phyloP scores from a whole-genome alignment of 2,113 vertebrate genomes.

The Cryptotis parvus region DNA sequence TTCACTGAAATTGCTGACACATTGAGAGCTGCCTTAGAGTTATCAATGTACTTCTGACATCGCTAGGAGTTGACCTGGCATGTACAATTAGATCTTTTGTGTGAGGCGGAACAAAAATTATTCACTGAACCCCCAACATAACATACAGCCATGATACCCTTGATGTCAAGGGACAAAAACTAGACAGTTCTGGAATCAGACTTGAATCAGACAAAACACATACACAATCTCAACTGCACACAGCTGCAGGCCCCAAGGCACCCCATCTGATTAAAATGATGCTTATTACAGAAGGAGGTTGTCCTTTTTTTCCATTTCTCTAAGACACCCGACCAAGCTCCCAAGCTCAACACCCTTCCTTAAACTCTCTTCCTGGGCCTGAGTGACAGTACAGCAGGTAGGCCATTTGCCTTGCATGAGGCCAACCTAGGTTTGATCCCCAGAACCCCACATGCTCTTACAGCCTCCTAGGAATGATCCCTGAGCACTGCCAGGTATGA shows the following conservation, averaged over 20 bases:
- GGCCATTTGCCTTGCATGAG: too few relatives aligned
- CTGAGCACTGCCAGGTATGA: too few relatives aligned
- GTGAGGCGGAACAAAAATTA: neutral
- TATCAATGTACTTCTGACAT: neutral
- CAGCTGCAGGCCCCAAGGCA: neutral
- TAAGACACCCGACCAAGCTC: too few relatives aligned
- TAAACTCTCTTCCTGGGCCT: neutral
- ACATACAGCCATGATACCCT: neutral
- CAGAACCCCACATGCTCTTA: too few relatives aligned
- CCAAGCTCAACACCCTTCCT: neutral
- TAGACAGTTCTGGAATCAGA: neutral
- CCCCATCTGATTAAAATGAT: neutral
- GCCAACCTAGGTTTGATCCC: too few relatives aligned
- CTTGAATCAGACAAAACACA: neutral
- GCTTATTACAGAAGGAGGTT: too few relatives aligned
- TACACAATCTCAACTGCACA: neutral
- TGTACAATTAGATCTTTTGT: neutral
- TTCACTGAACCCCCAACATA: neutral
- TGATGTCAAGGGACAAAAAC: neutral
- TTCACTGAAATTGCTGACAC: neutral
- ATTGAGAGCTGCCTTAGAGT: neutral
- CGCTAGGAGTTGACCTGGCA: neutral
- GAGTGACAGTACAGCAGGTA: too few relatives aligned
- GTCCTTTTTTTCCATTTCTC: too few relatives aligned
- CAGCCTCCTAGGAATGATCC: too few relatives aligned